phyloP scores from a whole-genome alignment of 2,888 invertebrate genomes.

The Carpatolechia fugitivella region DNA sequence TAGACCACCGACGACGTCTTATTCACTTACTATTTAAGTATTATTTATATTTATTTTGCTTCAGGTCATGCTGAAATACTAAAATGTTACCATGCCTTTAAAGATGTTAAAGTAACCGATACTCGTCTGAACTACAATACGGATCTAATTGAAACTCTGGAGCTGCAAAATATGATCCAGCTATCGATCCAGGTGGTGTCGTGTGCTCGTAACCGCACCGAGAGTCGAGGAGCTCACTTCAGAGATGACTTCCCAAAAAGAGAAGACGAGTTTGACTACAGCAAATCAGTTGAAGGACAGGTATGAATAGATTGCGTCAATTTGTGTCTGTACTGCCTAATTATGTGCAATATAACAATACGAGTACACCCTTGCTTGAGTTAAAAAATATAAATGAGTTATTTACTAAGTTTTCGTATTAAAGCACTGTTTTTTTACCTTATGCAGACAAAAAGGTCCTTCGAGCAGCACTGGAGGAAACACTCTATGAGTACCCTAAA shows the following conservation, averaged over 20 bases:
- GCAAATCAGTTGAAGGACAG: conserved; percentile 92
- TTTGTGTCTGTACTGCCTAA: too few species aligned
- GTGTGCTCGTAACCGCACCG: conserved; percentile 93
- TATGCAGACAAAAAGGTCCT: conserved; percentile 79
- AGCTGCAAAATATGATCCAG: conserved; percentile 96
- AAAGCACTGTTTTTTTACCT: too few species aligned
- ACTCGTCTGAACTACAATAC: conserved; percentile 94
- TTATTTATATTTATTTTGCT: too few species aligned
- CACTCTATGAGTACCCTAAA: conserved; percentile 92
- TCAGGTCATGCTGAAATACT: conserved; percentile 76
- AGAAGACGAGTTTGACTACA: conserved; percentile 95
- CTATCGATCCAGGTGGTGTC: conserved; percentile 91
- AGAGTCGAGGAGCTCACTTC: conserved; percentile 99
- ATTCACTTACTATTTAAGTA: too few species aligned
- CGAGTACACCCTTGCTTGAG: too few species aligned
- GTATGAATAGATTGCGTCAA: conserved; percentile 32
- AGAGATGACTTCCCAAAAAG: conserved; percentile 95
- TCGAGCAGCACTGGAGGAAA: conserved; percentile 97
- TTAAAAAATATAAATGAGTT: too few species aligned
- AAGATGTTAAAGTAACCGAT: conserved; percentile 87
- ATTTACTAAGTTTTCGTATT: too few species aligned
- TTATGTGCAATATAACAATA: too few species aligned
- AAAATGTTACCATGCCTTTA: conserved; percentile 84
- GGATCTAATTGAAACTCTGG: conserved; percentile 95
- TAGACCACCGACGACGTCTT: too few species aligned